Percentiles rank a stretch among this genome's conserved stretches.
These are phyloP conservation scores for Hydractinia symbiolongicarpus DNA, from an alignment of 30 jellyfish, hydroid and myxozoan genomes.

Conservation along the genomic window DNA sequence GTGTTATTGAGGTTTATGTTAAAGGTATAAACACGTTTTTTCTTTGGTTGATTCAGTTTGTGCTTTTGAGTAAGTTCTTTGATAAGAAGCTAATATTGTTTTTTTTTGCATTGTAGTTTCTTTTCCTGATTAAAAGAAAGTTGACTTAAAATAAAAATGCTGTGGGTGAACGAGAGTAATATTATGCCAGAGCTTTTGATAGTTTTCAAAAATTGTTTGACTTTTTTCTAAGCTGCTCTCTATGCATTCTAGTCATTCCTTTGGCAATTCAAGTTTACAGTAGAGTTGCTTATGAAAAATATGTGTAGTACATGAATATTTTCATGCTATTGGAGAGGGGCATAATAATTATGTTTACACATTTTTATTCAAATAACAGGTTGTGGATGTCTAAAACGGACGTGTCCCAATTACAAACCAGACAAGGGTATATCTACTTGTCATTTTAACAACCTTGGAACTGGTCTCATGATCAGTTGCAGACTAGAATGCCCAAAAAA, in stretches of 20 bases:
- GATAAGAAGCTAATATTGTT: not conserved
- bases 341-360: no score
- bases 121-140: not conserved
- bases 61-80: not conserved
- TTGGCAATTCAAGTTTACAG: no score
- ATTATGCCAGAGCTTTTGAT: no score
- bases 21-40: conserved; percentile 50
- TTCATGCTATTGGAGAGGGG: no score
- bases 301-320: no score
- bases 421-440: conserved; percentile 68
- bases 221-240: no score
- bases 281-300: no score
- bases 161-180: no score
- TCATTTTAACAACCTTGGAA: conserved; percentile 15
- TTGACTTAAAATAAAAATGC: no score
- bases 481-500: conserved; percentile 38
- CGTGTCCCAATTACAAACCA: conserved; percentile 56
- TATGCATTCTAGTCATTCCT: no score
- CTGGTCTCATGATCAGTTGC: conserved; percentile 42
- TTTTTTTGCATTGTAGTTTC: not conserved
- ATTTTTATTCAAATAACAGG: conserved; percentile 30
- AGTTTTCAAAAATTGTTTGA: no score
- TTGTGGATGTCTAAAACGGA: conserved; percentile 70
- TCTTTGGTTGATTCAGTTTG: not conserved
- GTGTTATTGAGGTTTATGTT: conserved; percentile 71